Base-by-base conservation (phyloP, 2,113 vertebrate species). In the Saimiri boliviensis region DNA sequence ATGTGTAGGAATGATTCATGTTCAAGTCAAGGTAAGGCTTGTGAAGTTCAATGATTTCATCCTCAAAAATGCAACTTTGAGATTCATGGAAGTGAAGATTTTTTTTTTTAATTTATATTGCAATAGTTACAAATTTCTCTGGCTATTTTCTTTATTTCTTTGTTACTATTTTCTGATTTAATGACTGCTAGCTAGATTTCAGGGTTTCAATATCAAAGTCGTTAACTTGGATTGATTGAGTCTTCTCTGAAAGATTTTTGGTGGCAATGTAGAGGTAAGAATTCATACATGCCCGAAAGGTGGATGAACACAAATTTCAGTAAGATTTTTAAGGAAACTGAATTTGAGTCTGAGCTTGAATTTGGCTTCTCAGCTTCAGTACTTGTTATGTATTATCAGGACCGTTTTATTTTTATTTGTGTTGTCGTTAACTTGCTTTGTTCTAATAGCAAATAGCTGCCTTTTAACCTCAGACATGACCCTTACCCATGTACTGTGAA, bases 51-150 rank as follows among this genome's bases (percentile, higher is more conserved):
- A 35, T 47, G 21, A 82, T 77, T 68, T 79, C 81, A 76, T 23
- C 71, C 66, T 86, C 63, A 13, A 37, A 52, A 56, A 68, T 54
- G 84, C 74, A 7, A 6, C 27, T 71, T 30, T 52, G 80, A 86
- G 80, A 68, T 58, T 12, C n/a, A n/a, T 23, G 35, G n/a, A 47
- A 63, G 49, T 27, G 4, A 85, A 94, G 85, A 20, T 60, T 77
- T 56, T 35, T 47, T 97, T 58, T 40, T 42, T 97, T 90, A 76
- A 95, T 84, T 84, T 87, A 71, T 81, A 30, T 20, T 52, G 90
- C 19, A 42, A 8, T 40, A 52, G 37, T 79, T 81, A 80, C 8
- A 74, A 76, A 20, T n/a, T 70, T 52, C 32, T 74, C 23, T 21
- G 68, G 60, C 63, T 47, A 89, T 82, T 91, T 90, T 76, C 32